Conservation (phyloP, 2,797 vertebrate species). For the Anabas testudineus region DNA sequence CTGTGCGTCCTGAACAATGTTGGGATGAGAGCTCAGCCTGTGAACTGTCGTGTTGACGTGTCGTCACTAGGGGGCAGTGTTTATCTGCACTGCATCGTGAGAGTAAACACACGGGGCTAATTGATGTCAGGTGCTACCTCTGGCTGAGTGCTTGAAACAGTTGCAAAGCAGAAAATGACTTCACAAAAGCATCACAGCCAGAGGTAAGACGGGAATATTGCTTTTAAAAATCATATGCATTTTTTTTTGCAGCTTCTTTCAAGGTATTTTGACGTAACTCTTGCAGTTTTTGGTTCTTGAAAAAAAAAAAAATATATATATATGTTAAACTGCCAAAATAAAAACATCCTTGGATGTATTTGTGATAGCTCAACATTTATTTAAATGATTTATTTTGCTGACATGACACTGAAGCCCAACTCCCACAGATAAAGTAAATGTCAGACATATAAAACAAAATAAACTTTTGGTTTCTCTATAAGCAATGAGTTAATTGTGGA, state of each 20-base stretch:
- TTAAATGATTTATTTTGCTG: not conserved
- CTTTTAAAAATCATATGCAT: not conserved
- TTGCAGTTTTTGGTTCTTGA: not conserved
- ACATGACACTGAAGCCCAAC: not conserved
- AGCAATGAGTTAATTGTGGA: no score
- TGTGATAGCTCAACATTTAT: not conserved
- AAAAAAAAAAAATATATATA: no score
- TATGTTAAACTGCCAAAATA: not conserved
- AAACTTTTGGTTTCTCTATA: not conserved
- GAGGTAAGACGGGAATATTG: slow-evolving; percentile 26
- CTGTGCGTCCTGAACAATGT: not conserved
- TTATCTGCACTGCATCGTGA: slow-evolving; percentile 75
- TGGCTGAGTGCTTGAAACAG: slow-evolving; percentile 23
- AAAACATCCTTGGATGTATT: not conserved
- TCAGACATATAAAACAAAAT: not conserved
- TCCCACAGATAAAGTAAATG: not conserved
- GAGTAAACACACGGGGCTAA: slow-evolving; percentile 49
- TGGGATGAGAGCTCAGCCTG: not conserved
- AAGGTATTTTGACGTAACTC: not conserved
- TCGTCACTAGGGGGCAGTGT: slow-evolving; percentile 86
- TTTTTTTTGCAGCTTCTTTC: not conserved
- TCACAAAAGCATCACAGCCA: not conserved
- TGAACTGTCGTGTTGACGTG: not conserved
- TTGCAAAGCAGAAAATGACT: slow-evolving; percentile 40
- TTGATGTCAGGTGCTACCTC: slow-evolving; percentile 63